These are phyloP conservation scores for Danio tinwini DNA, from an alignment of 2,797 vertebrate species.

Conservation along the genomic window DNA sequence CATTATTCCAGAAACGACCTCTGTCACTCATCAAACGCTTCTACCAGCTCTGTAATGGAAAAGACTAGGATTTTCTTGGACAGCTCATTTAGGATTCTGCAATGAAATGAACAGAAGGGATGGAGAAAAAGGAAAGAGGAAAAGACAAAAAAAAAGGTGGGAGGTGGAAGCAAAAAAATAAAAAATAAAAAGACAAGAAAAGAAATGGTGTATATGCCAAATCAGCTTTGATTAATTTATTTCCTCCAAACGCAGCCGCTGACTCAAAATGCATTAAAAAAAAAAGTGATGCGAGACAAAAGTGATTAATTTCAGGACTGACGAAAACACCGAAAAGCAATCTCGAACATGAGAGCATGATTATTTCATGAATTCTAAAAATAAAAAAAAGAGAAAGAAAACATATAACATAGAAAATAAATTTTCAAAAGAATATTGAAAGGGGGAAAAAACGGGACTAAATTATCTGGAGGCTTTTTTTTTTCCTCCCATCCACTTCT, in stretches of 20 bases:
- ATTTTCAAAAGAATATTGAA: conserved; percentile 78
- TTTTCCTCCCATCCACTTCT: conserved; percentile 30
- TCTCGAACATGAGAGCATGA: conserved; percentile 69
- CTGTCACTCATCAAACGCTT: conserved; percentile 14
- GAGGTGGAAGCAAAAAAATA: conserved; percentile 12
- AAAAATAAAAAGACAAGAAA: not conserved
- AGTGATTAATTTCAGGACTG: conserved; percentile 81
- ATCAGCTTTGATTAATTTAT: conserved; percentile 74
- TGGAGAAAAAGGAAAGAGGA: not conserved
- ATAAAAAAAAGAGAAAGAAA: conserved; percentile 60
- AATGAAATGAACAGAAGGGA: conserved; percentile 64
- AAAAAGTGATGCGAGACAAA: conserved; percentile 72
- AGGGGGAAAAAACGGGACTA: conserved; percentile 65
- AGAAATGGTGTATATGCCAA: conserved; percentile 53
- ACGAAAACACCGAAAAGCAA: conserved; percentile 73
- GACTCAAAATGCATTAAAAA: conserved; percentile 70
- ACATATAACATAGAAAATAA: conserved; percentile 69
- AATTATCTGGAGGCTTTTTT: conserved; percentile 74
- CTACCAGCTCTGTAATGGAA: conserved; percentile 65
- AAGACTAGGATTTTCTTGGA: conserved; percentile 69
- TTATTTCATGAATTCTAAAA: conserved; percentile 77
- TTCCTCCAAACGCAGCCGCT: conserved; percentile 69
- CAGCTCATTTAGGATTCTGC: conserved; percentile 77
- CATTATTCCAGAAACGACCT: conserved; percentile 70
- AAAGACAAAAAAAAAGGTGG: conserved; percentile 55